These are phyloP conservation scores for Pseudomugil tenellus DNA, from an alignment of 2,797 vertebrate species.

Conservation along the genomic window DNA sequence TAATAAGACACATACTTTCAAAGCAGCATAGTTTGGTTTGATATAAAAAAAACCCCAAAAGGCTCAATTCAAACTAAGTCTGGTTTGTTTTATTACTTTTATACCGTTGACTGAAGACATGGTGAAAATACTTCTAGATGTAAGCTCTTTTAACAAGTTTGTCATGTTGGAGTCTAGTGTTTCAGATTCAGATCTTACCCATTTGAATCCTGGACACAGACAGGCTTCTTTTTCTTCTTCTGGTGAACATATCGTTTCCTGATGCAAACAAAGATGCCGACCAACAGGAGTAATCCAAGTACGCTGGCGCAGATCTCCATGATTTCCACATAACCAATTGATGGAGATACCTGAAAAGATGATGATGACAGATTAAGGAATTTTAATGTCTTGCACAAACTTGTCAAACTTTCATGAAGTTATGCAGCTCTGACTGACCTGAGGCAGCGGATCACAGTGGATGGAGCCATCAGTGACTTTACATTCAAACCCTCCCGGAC, in stretches of 20 bases:
- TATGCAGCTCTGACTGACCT: slow-evolving; percentile 38
- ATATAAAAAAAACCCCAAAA: neutral
- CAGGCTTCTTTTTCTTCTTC: slow-evolving; percentile 86
- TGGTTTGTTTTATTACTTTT: neutral
- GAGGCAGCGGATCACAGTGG: slow-evolving; percentile 74
- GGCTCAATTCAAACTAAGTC: neutral
- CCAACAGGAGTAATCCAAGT: slow-evolving; percentile 77
- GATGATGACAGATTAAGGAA: neutral
- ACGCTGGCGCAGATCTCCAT: slow-evolving; percentile 80
- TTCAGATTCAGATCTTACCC: slow-evolving; percentile 64
- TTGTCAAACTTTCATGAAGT: neutral
- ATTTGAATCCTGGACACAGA: slow-evolving; percentile 90
- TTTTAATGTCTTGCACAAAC: neutral
- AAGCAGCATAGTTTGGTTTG: neutral
- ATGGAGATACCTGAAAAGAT: slow-evolving; percentile 37
- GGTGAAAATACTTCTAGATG: no score
- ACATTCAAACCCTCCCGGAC: slow-evolving; percentile 81
- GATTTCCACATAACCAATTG: slow-evolving; percentile 83
- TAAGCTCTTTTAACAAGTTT: no score
- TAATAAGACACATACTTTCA: neutral
- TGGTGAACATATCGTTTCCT: slow-evolving; percentile 81
- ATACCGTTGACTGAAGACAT: neutral
- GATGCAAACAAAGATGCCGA: slow-evolving; percentile 70
- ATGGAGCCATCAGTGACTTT: slow-evolving; percentile 70
- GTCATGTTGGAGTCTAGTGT: neutral